Evolutionary conservation across 2,113 vertebrate genomes (phyloP).

Genomic region (Sus scrofa): T2T-Sscrofa CM000817.6:173103001-173103500

Average conservation of each 20-base stretch:
- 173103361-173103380: not conserved
- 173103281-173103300: slow-evolving; percentile 1
- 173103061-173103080: slow-evolving; percentile 5
- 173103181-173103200: not conserved
- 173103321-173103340: slow-evolving; percentile 20
- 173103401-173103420: not conserved
- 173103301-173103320: not conserved
- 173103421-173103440: not conserved
- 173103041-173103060: slow-evolving; percentile 17
- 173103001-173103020: not conserved
- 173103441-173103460: slow-evolving; percentile 24
- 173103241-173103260: slow-evolving; percentile 51
- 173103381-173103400: not conserved
- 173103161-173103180: not conserved
- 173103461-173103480: slow-evolving; percentile 26
- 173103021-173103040: slow-evolving; percentile 4
- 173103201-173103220: not conserved
- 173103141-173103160: slow-evolving; percentile 42
- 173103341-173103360: not conserved
- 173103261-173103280: not conserved
- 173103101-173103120: slow-evolving; percentile 11
- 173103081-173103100: slow-evolving; percentile 43
- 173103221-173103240: not conserved
- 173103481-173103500: not conserved
- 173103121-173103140: slow-evolving; percentile 22